phyloP scores from a whole-genome alignment of 2,113 vertebrate species.

The Orthochromis indermauri region DNA sequence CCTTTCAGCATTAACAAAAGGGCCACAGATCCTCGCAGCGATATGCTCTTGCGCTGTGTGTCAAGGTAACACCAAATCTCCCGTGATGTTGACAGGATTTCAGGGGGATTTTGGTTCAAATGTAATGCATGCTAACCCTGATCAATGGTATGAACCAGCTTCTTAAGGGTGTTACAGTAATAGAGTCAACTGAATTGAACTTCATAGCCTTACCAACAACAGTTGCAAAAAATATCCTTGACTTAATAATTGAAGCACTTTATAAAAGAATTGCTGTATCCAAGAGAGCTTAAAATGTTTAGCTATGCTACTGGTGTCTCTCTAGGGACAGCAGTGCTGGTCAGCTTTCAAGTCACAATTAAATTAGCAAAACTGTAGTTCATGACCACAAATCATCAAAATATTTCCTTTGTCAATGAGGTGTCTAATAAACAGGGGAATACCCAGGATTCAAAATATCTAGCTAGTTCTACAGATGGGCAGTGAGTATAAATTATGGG shows the following conservation, averaged over 20 bases:
- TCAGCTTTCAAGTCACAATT: not conserved
- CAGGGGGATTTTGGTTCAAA: not conserved
- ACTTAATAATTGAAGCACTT: not conserved
- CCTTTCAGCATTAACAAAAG: slow-evolving; percentile 37
- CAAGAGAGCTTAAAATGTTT: not conserved
- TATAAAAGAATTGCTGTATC: not conserved
- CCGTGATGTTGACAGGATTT: not conserved
- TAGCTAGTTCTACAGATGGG: not conserved
- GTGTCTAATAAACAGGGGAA: not conserved
- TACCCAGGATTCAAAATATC: not conserved
- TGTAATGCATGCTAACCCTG: not conserved
- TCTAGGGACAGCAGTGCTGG: not conserved
- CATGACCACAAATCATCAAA: not conserved
- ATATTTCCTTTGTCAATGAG: not conserved
- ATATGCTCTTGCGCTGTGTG: slow-evolving; percentile 3
- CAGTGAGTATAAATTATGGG: not conserved
- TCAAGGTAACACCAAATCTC: slow-evolving; percentile 3
- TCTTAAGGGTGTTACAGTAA: not conserved
- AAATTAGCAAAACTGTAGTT: not conserved
- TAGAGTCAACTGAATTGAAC: not conserved
- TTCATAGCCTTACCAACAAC: not conserved
- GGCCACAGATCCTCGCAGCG: not conserved
- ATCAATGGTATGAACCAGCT: not conserved
- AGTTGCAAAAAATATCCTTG: not conserved
- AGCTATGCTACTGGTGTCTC: not conserved